Base-by-base conservation (phyloP, 2,113 vertebrate genomes). In the Furnarius figulus region DNA sequence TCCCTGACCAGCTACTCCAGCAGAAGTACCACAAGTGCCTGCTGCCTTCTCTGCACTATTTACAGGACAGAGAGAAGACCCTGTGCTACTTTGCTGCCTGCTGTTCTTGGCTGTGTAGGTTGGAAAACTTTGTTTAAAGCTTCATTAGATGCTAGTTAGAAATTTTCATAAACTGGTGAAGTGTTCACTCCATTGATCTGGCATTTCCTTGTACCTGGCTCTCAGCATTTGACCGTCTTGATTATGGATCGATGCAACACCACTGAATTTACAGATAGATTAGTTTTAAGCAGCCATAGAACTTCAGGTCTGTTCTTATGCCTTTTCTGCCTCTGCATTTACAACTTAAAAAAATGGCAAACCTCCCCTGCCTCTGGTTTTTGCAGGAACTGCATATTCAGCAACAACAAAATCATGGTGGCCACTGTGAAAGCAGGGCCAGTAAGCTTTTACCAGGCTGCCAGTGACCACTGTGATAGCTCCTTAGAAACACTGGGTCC, bases 191-290 rank as follows among this genome's bases (percentile, higher is more conserved):
- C 61, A 71, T 18, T 11, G 33, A 55, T 71, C 22, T n/a, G 30
- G 55, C n/a, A 74, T 71, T 77, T 77, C 46, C n/a, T 74, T 50
- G 10, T 25, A 46, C 40, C 14, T 35, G n/a, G 22, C 21, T 87
- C 40, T 62, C 67, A 46, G 42, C 2, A 2, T 62, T 62, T n/a
- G 25, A n/a, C 33, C 28, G 44, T 46, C 31, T 20, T 76, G 14
- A 30, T 16, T 22, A 49, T 1, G 2, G 33, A 82, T 10, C 0
- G 0, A 75, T 30, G 46, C 10, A 71, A 35, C 11, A 40, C 4
- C 21, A 25, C 42, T 40, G 31, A 44, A 73, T 66, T 49, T 62
- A 85, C 31, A 82, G 56, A 17, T 27, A 30, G 25, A 33, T 10
- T 28, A 30, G 10, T 40, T 67, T 63, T 46, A 80, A 72, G 44